These are phyloP conservation scores for Marmota flaviventris DNA, from an alignment of 2,113 vertebrate genomes.

Conservation along the genomic window DNA sequence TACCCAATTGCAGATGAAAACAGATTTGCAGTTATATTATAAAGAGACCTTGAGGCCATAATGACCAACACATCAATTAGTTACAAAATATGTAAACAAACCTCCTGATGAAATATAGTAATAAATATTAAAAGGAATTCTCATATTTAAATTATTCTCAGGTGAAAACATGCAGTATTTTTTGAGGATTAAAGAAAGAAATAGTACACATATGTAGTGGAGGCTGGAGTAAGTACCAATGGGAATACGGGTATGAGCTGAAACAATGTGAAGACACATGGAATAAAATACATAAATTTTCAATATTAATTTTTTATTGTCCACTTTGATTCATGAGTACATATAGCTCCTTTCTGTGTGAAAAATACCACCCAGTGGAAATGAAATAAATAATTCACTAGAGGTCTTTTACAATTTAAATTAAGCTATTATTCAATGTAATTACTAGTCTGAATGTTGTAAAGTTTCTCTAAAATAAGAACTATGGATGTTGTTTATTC, in stretches of 20 bases:
- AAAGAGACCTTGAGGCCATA: background rate
- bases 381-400: constrained; percentile 72
- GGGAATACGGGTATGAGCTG: background rate
- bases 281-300: constrained; percentile 45
- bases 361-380: constrained; percentile 54
- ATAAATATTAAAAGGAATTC: background rate
- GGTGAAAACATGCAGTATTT: background rate
- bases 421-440: constrained; percentile 67
- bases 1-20: background rate
- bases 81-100: background rate
- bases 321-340: constrained; percentile 51
- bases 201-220: fast-evolving
- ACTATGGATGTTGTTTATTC: constrained; percentile 49
- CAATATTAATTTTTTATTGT: constrained; percentile 41
- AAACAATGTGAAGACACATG: background rate
- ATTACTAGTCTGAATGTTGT: constrained; percentile 68
- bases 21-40: background rate
- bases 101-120: background rate
- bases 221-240: background rate
- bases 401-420: constrained; percentile 67
- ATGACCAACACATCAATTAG: background rate
- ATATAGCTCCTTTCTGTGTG: constrained; percentile 39
- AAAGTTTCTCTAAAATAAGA: constrained; percentile 13
- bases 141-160: background rate
- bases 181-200: background rate